A percentile compares a stretch with the other conserved stretches of the same genome.
Evolutionary conservation across 2,113 vertebrate species (phyloP).

Genomic region (Chloroceryle aenea): DNA sequence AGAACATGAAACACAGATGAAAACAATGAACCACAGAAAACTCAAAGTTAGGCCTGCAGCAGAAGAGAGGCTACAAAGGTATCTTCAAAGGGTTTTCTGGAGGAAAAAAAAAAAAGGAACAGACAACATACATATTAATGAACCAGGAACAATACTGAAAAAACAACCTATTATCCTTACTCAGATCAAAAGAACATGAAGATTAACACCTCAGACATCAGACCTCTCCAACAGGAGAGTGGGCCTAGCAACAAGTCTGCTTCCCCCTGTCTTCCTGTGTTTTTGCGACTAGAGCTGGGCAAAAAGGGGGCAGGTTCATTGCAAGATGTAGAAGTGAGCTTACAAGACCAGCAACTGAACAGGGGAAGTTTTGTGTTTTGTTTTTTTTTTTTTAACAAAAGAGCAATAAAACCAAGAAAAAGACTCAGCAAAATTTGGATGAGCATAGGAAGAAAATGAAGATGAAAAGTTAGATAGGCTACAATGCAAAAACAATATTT

Average conservation of each 20-base stretch:
- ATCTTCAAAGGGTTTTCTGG: slow-evolving; percentile 67
- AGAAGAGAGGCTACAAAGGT: slow-evolving; percentile 57
- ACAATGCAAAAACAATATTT: neutral
- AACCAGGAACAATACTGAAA: slow-evolving; percentile 69
- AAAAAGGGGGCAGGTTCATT: neutral
- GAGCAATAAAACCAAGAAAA: neutral
- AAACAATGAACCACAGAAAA: slow-evolving; percentile 45
- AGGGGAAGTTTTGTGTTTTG: neutral
- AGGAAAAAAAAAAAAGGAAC: neutral
- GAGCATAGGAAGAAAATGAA: neutral
- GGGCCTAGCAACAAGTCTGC: neutral
- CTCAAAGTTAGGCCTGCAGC: slow-evolving; percentile 66
- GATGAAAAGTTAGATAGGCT: neutral
- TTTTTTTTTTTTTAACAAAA: neutral
- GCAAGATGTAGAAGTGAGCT: neutral
- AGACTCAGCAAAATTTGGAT: neutral
- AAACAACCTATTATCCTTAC: slow-evolving; percentile 70
- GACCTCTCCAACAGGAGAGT: slow-evolving; percentile 5
- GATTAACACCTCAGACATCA: slow-evolving; percentile 68
- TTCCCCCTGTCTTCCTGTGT: neutral
- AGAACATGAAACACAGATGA: slow-evolving; percentile 12
- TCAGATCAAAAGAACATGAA: slow-evolving; percentile 71
- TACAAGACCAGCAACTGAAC: neutral
- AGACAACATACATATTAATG: slow-evolving; percentile 73
- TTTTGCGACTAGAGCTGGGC: neutral